Evolutionary conservation across 2,888 invertebrate genomes (phyloP).

Genomic region (Cistogaster globosa): DNA sequence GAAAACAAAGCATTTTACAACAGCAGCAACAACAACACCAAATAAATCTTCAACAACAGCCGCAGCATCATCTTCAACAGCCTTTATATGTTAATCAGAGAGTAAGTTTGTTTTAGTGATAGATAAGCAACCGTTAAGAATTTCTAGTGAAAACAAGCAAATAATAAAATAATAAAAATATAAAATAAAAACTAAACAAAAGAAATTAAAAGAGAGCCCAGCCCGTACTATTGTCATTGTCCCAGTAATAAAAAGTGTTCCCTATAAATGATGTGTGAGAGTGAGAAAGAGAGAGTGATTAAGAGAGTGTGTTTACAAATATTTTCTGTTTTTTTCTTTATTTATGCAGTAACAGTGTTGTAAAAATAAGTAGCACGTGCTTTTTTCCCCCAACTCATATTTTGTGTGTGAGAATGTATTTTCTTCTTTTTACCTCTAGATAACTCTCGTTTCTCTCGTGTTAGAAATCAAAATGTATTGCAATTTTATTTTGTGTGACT

Average conservation of each 20-base stretch:
- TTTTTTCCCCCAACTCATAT: slow-evolving; percentile 37
- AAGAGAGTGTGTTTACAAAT: neutral
- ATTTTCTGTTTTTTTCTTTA: neutral
- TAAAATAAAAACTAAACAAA: neutral
- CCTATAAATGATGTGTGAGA: too few species aligned
- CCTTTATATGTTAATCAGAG: slow-evolving; percentile 64
- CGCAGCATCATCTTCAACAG: slow-evolving; percentile 57
- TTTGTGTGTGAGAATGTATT: slow-evolving; percentile 4
- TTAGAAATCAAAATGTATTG: slow-evolving; percentile 15
- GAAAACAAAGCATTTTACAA: slow-evolving; percentile 64
- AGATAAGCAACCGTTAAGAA: slow-evolving; percentile 20
- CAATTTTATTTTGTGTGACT: slow-evolving; percentile 16
- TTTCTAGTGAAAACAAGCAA: neutral
- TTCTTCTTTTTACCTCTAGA: neutral
- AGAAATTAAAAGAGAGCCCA: slow-evolving; percentile 1
- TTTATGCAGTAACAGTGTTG: slow-evolving; percentile 50
- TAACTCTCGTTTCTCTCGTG: slow-evolving; percentile 29
- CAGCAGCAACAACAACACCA: slow-evolving; percentile 71
- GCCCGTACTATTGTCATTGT: neutral
- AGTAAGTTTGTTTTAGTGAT: slow-evolving; percentile 58
- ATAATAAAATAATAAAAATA: slow-evolving; percentile 2
- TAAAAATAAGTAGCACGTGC: slow-evolving; percentile 69
- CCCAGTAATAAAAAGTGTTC: neutral
- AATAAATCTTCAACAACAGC: slow-evolving; percentile 70
- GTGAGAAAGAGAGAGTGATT: neutral